Conservation (phyloP, 2,888 invertebrate genomes). For the Leistus spinibarbis region DNA sequence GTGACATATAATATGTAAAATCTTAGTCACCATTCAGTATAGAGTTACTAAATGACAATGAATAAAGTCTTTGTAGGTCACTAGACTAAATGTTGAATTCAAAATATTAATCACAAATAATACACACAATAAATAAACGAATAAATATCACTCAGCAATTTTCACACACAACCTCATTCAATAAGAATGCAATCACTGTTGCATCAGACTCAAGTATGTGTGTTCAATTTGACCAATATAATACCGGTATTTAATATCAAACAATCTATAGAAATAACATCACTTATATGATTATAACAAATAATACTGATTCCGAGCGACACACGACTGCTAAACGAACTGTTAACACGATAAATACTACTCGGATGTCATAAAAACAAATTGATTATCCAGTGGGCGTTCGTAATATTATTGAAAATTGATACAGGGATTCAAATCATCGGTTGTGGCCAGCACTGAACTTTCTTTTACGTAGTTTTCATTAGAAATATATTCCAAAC, state of each 20-base stretch:
- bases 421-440: background rate
- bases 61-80: no score
- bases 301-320: background rate
- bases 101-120: background rate
- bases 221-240: background rate
- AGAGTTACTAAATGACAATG: no score
- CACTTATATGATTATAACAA: background rate
- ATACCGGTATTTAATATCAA: background rate
- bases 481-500: no score
- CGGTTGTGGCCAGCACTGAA: no score
- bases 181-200: background rate
- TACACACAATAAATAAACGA: background rate
- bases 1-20: no score
- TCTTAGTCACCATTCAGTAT: no score
- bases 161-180: background rate
- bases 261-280: background rate
- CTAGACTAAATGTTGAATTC: background rate
- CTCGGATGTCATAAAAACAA: background rate
- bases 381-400: background rate
- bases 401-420: background rate
- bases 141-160: background rate
- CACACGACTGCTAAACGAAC: background rate
- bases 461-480: no score
- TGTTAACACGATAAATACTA: no score
- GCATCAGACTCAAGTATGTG: background rate